Conservation (phyloP, 53 echinoderm and acorn worm species). For the Henricia sp. region DNA sequence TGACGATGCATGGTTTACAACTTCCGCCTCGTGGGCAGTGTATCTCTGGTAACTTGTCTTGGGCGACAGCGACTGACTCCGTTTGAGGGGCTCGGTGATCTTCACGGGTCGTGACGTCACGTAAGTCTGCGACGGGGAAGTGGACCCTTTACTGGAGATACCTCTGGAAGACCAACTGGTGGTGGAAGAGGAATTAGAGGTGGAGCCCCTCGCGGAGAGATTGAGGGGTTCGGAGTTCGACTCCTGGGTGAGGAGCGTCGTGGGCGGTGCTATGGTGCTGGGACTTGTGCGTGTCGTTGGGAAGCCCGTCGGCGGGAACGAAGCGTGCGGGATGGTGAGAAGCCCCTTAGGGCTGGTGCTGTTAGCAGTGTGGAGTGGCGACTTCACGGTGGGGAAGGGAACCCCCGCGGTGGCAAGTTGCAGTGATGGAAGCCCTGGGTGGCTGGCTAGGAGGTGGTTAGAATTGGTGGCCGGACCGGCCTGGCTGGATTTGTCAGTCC, state of each 20-base stretch:
- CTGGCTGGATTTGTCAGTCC: constrained; percentile 49
- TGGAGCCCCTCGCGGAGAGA: constrained; percentile 78
- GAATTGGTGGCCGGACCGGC: constrained; percentile 68
- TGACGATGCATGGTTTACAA: constrained; percentile 82
- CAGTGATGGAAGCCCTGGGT: constrained; percentile 52
- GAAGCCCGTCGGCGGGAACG: constrained; percentile 91
- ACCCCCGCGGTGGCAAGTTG: constrained; percentile 61
- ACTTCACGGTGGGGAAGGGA: constrained; percentile 44
- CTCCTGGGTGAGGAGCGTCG: constrained; percentile 57
- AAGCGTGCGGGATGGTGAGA: constrained; percentile 93
- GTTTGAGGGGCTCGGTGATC: constrained; percentile 87
- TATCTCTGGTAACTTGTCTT: constrained; percentile 98
- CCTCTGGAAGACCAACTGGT: constrained; percentile 62
- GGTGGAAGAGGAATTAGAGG: constrained; percentile 67
- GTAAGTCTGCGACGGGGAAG: constrained; percentile 71
- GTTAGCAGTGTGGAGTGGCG: constrained; percentile 73
- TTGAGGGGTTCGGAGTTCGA: constrained; percentile 88
- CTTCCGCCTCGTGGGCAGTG: constrained; percentile 91
- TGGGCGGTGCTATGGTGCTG: constrained; percentile 60
- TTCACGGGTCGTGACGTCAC: constrained; percentile 80
- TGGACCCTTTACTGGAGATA: constrained; percentile 46
- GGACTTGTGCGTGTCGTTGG: constrained; percentile 77
- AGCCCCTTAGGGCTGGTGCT: constrained; percentile 72
- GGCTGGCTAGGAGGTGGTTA: constrained; percentile 42
- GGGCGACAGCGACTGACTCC: constrained; percentile 93